A percentile compares a stretch with the other conserved stretches of the same genome.
Conservation (phyloP, 2,113 vertebrate species). For the Nycticorax nycticorax region DNA sequence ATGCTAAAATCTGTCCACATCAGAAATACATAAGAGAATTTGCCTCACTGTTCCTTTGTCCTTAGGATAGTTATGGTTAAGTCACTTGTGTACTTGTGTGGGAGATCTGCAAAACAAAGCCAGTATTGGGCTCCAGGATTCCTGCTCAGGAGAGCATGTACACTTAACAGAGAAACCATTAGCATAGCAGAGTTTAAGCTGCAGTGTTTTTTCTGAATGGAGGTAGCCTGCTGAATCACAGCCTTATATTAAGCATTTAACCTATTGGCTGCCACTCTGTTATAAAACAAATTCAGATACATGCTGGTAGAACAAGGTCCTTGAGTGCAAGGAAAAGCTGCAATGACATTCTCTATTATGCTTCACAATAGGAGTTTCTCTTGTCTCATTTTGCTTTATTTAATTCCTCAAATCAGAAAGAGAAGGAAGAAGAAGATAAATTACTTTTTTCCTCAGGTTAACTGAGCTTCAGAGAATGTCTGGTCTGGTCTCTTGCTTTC, state of each 20-base stretch:
- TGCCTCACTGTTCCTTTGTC: background rate
- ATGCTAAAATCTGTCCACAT: background rate
- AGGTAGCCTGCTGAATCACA: background rate
- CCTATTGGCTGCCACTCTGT: background rate
- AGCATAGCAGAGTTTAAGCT: background rate
- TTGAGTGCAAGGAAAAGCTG: background rate
- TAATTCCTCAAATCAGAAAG: constrained; percentile 8
- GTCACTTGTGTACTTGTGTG: background rate
- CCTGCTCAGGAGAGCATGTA: background rate
- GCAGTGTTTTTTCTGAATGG: background rate
- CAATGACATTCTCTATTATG: background rate
- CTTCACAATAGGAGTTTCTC: background rate
- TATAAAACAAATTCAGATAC: background rate
- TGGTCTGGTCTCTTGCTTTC: constrained; percentile 22
- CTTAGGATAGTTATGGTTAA: background rate
- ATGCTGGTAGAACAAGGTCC: background rate
- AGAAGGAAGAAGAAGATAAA: background rate
- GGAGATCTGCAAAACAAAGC: background rate
- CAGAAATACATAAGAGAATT: background rate
- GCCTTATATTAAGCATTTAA: background rate
- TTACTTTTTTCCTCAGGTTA: background rate
- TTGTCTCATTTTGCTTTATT: background rate
- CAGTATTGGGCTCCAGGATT: background rate
- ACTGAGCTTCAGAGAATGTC: constrained; percentile 2
- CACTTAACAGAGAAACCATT: background rate